phyloP scores from a whole-genome alignment of 2,797 vertebrate species.

The Remorina albescens region DNA sequence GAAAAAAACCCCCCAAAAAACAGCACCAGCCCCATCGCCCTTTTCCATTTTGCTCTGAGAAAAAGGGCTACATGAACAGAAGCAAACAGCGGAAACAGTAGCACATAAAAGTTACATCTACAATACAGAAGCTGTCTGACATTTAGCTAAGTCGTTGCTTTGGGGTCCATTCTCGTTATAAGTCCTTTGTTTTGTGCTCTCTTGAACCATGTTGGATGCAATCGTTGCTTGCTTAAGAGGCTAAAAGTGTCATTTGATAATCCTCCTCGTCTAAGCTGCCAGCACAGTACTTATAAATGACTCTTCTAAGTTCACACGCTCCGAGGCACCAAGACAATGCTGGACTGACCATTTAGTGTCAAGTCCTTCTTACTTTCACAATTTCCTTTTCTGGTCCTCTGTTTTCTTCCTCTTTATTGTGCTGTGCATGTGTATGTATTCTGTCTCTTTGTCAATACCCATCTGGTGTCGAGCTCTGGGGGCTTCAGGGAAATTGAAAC shows the following conservation, averaged over 20 bases:
- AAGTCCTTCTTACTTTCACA: constrained; percentile 16
- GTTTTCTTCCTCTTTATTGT: neutral
- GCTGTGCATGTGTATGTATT: neutral
- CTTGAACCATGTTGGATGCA: constrained; percentile 59
- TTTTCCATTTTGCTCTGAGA: constrained; percentile 47
- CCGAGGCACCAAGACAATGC: constrained; percentile 42
- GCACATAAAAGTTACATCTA: constrained; percentile 44
- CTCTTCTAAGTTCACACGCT: constrained; percentile 64
- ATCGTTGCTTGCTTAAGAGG: constrained; percentile 73
- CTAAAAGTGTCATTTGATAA: constrained; percentile 79
- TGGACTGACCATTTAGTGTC: constrained; percentile 48
- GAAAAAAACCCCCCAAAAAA: too few relatives aligned
- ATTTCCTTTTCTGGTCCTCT: neutral
- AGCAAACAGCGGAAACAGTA: constrained; percentile 55
- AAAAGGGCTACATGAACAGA: constrained; percentile 45
- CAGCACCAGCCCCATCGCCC: neutral
- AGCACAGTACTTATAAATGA: constrained; percentile 57
- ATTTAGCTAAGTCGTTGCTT: constrained; percentile 67
- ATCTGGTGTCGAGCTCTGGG: constrained; percentile 25
- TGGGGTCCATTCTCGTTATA: constrained; percentile 37
- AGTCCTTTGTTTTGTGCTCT: constrained; percentile 61
- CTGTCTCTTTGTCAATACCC: constrained; percentile 26
- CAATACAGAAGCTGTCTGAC: constrained; percentile 69
- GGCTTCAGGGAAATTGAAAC: constrained; percentile 43
- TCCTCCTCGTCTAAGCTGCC: constrained; percentile 76